Evolutionary conservation across 2,797 vertebrate genomes (phyloP).

Genomic region (Sebastes taczanowskii): DNA sequence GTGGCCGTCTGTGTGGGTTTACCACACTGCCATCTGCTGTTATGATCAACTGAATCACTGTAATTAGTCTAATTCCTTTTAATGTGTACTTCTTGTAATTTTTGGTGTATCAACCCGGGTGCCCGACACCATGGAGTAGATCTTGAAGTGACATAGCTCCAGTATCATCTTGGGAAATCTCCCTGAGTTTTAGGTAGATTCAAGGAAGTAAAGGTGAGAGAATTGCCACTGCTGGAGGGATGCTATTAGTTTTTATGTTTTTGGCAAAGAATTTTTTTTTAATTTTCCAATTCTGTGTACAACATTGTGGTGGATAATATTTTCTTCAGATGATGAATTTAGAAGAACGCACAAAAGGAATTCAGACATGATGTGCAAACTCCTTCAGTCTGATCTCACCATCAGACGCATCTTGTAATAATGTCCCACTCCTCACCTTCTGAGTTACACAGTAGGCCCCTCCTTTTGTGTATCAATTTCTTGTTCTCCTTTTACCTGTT

Average conservation of each 20-base stretch:
- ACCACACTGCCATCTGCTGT: constrained; percentile 4
- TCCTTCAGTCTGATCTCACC: background rate
- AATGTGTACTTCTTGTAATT: background rate
- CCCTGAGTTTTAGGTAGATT: background rate
- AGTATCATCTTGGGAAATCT: background rate
- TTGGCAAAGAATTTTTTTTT: background rate
- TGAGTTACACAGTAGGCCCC: background rate
- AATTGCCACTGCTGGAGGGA: background rate
- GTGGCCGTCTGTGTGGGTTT: background rate
- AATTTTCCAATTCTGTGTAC: background rate
- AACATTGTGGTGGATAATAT: background rate
- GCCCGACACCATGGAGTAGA: background rate
- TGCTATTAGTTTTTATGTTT: background rate
- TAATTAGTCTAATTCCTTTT: background rate
- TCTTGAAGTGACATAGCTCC: background rate
- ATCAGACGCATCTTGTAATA: background rate
- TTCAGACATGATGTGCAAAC: background rate
- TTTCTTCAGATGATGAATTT: background rate
- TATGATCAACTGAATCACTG: background rate
- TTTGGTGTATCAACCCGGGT: background rate
- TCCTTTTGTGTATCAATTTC: background rate
- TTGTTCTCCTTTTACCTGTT: background rate
- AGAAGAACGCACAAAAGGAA: background rate
- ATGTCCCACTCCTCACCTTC: background rate
- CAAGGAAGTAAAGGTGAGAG: background rate